Base-by-base conservation (phyloP, 2,888 invertebrate genomes). In the Idaea straminata region DNA sequence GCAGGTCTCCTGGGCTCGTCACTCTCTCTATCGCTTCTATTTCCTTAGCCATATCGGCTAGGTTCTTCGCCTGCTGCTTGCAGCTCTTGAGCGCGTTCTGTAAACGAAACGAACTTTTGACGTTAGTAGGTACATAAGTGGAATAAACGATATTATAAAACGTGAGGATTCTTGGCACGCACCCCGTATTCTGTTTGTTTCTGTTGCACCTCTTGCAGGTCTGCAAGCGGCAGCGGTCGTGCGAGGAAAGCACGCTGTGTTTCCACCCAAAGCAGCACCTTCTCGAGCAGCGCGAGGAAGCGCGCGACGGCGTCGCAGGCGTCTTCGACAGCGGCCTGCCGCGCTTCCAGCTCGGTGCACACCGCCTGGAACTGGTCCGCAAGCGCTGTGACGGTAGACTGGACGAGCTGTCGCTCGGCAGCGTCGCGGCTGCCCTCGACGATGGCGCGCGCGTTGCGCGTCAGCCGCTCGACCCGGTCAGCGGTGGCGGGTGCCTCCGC, bases 21-120 rank as follows among this genome's bases (percentile, higher is more conserved):
- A 96, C 95, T 79, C 96, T 96, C 74, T 96, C 95, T 72, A 98
- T 97, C 67, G 95, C 94, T 80, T 97, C 97, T 82, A 98, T 93
- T 88, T 98, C 98, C 85, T 96, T 97, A 63, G 96, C 95, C 98
- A 98, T 98, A 85, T 98, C 98, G 78, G 96, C 96, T 82, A 98
- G 92, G 85, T 97, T 96, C 88, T 97, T 97, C 73, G 96, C 95
- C 83, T 96, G 96, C 80, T 96, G 95, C 89, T 97, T 98, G 91
- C 97, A 96, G 89, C 96, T 96, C 91, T 98, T 98, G 73, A 97
- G 96, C 83, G 97, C 97, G 84, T 95, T 95, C 96, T 97, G 91
- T 73, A 94, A 93, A 69, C 73, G 61, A 72, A 65, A 60, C 2
- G 13, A 36, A 5, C 25, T 59, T 25, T 59, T 25, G 34, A 59